These are phyloP conservation scores for Aix galericulata DNA, from an alignment of 2,113 vertebrate genomes.

Conservation along the genomic window DNA sequence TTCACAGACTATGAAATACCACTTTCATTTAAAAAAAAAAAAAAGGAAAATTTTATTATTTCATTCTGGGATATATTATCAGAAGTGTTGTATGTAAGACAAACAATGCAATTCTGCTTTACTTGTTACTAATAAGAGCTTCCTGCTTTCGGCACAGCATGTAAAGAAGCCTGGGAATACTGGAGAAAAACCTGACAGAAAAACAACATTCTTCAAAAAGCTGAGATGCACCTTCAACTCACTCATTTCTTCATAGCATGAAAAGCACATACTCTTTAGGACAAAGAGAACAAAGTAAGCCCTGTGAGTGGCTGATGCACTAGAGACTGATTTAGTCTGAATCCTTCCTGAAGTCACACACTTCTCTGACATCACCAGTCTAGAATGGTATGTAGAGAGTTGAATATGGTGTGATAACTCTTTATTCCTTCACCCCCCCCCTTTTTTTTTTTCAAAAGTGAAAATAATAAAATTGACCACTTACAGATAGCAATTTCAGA, in stretches of 20 bases:
- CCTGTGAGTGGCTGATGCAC: not conserved
- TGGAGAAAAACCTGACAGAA: not conserved
- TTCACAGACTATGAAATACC: not conserved
- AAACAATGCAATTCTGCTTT: constrained; percentile 57
- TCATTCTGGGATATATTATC: not conserved
- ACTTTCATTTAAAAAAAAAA: not conserved
- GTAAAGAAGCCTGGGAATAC: not conserved
- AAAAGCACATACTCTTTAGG: not conserved
- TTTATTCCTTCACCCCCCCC: not conserved
- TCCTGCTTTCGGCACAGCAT: not conserved
- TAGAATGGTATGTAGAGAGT: not conserved
- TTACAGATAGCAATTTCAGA: not conserved
- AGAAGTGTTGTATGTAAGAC: constrained; percentile 8
- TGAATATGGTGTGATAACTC: fast-evolving
- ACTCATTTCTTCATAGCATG: not conserved
- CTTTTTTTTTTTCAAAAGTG: not conserved
- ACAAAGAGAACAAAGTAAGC: fast-evolving
- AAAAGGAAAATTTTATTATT: not conserved
- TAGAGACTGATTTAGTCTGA: fast-evolving
- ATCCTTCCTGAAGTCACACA: not conserved
- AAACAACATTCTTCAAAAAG: not conserved
- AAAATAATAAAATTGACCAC: not conserved
- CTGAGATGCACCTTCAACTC: not conserved
- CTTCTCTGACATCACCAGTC: not conserved
- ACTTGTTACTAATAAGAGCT: constrained; percentile 26